phyloP scores from a whole-genome alignment of 1,140 invertebrate species.

The Trypoxylus dichotomus region DNA sequence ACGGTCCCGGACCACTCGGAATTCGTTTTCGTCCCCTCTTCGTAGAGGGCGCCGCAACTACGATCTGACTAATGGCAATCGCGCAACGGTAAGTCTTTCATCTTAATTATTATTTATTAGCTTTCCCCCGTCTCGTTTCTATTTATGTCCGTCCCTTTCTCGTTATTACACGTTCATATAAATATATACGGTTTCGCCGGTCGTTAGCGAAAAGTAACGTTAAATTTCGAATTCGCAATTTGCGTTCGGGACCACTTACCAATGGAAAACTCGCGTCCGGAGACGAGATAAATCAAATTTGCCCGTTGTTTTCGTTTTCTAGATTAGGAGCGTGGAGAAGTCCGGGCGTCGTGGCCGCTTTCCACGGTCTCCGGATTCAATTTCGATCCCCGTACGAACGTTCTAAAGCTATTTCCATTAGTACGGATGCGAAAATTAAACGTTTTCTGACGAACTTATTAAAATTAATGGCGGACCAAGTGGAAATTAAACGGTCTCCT shows the following conservation, averaged over 20 bases:
- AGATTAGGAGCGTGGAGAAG: not conserved
- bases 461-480: not conserved
- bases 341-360: not conserved
- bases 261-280: not conserved
- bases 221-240: not conserved
- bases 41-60: not conserved
- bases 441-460: not conserved
- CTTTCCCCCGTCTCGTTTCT: not conserved
- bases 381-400: not conserved
- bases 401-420: not conserved
- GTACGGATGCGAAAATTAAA: not conserved
- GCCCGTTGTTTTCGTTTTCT: not conserved
- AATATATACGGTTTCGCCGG: too few relatives aligned
- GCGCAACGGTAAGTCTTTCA: slow-evolving; percentile 28
- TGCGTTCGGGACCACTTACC: not conserved
- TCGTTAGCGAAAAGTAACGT: not conserved
- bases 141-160: not conserved
- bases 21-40: not conserved
- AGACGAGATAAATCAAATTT: not conserved
- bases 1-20: slow-evolving; percentile 29
- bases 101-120: slow-evolving; percentile 39
- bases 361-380: not conserved
- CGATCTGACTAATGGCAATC: not conserved
- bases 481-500: too few relatives aligned
- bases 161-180: not conserved